A percentile compares a stretch with the other conserved stretches of the same genome.
phyloP scores from a whole-genome alignment of 2,113 vertebrate genomes.

The Anolis sagrei region DNA sequence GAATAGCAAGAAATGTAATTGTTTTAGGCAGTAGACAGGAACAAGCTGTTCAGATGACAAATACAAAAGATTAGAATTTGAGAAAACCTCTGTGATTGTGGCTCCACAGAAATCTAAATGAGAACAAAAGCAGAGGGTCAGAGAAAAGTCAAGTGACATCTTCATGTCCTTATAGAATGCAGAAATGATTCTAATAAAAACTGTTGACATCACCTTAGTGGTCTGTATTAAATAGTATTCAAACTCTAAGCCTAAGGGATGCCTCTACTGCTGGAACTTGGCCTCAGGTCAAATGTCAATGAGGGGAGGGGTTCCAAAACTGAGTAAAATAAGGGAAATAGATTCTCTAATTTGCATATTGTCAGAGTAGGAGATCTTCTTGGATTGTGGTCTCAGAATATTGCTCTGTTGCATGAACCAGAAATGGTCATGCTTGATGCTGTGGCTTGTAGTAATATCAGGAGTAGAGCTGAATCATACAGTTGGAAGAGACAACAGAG shows the following conservation, averaged over 20 bases:
- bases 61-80: slow-evolving; percentile 19
- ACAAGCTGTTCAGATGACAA: slow-evolving; percentile 24
- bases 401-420: neutral
- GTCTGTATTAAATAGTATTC: neutral
- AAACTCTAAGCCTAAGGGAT: neutral
- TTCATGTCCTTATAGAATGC: neutral
- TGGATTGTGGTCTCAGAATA: neutral
- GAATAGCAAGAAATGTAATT: neutral
- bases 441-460: neutral
- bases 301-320: neutral
- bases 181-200: neutral
- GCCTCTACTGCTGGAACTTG: neutral
- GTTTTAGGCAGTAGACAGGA: slow-evolving; percentile 5
- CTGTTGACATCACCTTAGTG: neutral
- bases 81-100: neutral
- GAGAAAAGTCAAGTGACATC: neutral
- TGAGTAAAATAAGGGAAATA: neutral
- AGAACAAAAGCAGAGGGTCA: neutral
- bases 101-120: slow-evolving; percentile 9
- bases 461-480: too few species aligned
- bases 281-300: neutral
- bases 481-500: too few species aligned
- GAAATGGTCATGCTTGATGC: neutral
- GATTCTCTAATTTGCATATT: neutral
- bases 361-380: neutral